These are phyloP conservation scores for Euzetes globulus DNA, from an alignment of 2,888 invertebrate genomes.

Conservation along the genomic window DNA sequence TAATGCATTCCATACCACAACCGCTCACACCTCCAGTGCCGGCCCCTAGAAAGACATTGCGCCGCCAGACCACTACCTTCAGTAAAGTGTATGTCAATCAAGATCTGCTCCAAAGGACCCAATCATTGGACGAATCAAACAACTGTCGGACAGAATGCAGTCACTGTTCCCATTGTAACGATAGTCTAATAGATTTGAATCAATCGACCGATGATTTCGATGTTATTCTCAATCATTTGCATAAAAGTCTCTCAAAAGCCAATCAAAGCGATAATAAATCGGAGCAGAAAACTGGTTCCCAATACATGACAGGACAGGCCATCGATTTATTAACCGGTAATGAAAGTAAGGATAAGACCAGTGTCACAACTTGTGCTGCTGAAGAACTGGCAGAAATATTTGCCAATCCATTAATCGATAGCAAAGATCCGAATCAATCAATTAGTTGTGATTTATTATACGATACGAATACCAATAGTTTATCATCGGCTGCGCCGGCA, in stretches of 20 bases:
- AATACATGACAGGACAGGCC: neutral
- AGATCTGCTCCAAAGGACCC: constrained; percentile 25
- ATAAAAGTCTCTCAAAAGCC: neutral
- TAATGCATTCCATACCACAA: constrained; percentile 1
- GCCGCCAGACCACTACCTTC: neutral
- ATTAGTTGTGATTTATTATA: constrained; percentile 16
- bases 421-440: constrained; percentile 4
- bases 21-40: constrained; percentile 22
- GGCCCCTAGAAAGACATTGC: neutral
- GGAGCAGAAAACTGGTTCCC: neutral
- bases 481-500: neutral
- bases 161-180: neutral
- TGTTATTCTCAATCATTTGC: constrained; percentile 8
- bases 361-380: neutral
- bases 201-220: constrained; percentile 1
- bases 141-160: constrained; percentile 24
- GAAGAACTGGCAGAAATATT: constrained; percentile 11
- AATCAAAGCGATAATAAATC: neutral
- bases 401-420: neutral
- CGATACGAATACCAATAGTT: neutral
- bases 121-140: constrained; percentile 26
- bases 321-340: constrained; percentile 30
- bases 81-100: constrained; percentile 7
- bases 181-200: constrained; percentile 5
- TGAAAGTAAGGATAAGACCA: constrained; percentile 5